A percentile compares a stretch with the other conserved stretches of the same genome.
phyloP scores from a whole-genome alignment of 2,113 vertebrate genomes.

The Phaethornis superciliosus region DNA sequence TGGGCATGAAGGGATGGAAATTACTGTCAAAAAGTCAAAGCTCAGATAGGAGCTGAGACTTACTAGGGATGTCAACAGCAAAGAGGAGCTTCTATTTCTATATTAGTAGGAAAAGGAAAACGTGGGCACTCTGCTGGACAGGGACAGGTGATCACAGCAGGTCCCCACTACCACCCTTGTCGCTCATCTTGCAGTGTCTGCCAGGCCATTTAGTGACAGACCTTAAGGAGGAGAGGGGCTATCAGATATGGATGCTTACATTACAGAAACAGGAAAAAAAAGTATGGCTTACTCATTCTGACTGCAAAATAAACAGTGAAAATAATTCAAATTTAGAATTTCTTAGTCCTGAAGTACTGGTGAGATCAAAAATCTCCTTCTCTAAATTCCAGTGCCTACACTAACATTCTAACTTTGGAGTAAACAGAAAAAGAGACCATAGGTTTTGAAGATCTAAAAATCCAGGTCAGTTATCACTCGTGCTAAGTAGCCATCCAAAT shows the following conservation, averaged over 20 bases:
- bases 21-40: not conserved
- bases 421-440: not conserved
- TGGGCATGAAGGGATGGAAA: not conserved
- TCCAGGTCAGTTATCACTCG: not conserved
- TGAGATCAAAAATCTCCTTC: not conserved
- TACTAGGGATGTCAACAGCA: not conserved
- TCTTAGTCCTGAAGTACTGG: not conserved
- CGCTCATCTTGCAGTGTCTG: not conserved
- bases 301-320: not conserved
- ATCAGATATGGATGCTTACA: not conserved
- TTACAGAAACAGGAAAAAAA: not conserved
- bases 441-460: not conserved
- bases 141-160: not conserved
- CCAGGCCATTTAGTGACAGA: not conserved
- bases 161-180: accelerated
- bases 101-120: not conserved
- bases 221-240: not conserved
- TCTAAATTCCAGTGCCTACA: not conserved
- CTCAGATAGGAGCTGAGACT: not conserved
- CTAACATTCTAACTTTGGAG: not conserved
- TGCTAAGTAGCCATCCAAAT: not conserved
- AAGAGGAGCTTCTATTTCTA: not conserved
- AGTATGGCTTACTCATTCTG: not conserved
- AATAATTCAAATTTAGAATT: not conserved
- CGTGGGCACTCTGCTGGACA: not conserved